phyloP scores from a whole-genome alignment of 2,888 invertebrate genomes.

The Deroplatys truncata region DNA sequence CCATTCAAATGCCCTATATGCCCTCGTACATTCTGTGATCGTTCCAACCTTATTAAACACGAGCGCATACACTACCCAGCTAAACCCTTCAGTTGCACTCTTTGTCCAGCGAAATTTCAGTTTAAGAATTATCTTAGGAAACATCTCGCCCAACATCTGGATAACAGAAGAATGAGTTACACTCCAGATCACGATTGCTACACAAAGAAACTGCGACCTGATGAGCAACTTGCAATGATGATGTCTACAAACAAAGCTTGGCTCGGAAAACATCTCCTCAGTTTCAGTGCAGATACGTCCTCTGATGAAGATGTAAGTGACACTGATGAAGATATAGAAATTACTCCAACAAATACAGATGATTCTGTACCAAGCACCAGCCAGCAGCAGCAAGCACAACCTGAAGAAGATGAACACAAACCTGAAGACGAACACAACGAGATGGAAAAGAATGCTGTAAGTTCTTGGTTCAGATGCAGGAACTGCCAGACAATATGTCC shows the following conservation, averaged over 20 bases:
- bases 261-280: neutral
- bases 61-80: neutral
- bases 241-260: neutral
- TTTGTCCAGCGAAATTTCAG: neutral
- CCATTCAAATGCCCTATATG: neutral
- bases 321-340: neutral
- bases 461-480: neutral
- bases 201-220: neutral
- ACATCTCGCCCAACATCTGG: neutral
- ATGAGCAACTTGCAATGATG: neutral
- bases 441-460: neutral
- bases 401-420: neutral
- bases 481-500: neutral
- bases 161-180: neutral
- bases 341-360: neutral
- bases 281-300: neutral
- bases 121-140: neutral
- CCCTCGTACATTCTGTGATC: neutral
- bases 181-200: neutral
- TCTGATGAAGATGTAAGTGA: neutral
- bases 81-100: neutral
- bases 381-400: too few relatives aligned
- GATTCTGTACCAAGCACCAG: neutral
- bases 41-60: neutral
- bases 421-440: neutral